Conservation (phyloP, 2,797 vertebrate genomes). For the Hylomyscus alleni region DNA sequence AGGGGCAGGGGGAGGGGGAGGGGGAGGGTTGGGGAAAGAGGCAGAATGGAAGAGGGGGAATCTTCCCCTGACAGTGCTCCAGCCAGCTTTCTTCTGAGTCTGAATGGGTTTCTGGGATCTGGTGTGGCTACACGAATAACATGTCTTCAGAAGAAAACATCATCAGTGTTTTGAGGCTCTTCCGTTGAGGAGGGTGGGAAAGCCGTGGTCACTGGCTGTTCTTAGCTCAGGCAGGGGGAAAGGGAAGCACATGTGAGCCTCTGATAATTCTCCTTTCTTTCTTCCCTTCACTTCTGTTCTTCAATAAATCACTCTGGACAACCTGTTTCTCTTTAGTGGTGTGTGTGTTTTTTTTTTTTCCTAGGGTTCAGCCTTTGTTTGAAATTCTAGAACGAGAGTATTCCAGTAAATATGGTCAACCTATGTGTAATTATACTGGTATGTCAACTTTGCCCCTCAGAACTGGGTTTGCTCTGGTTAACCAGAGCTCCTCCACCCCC, state of each 20-base stretch:
- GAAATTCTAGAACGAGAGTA: conserved; percentile 86
- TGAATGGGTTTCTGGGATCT: conserved; percentile 57
- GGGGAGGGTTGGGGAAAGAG: not conserved
- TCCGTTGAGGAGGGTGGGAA: conserved; percentile 73
- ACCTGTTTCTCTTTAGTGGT: conserved; percentile 88
- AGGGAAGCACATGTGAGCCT: conserved; percentile 83
- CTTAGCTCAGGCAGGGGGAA: conserved; percentile 74
- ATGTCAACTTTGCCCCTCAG: conserved; percentile 83
- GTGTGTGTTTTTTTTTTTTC: too few species aligned
- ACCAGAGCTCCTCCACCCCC: conserved; percentile 73
- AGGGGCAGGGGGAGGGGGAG: not conserved
- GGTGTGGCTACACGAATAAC: conserved; percentile 75
- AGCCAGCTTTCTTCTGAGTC: conserved; percentile 67
- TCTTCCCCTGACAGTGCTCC: not conserved
- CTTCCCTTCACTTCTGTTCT: conserved; percentile 83
- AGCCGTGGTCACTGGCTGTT: conserved; percentile 63
- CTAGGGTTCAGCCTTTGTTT: conserved; percentile 87
- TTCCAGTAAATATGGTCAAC: conserved; percentile 86
- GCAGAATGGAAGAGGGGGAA: not conserved
- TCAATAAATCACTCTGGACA: conserved; percentile 86
- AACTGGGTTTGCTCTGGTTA: conserved; percentile 75
- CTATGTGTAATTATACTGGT: conserved; percentile 83
- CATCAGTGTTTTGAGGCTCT: conserved; percentile 73
- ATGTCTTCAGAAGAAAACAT: conserved; percentile 69
- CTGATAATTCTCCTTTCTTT: conserved; percentile 84